Evolutionary conservation across 2,888 invertebrate genomes (phyloP).

Genomic region (Heliconius ethilla): DNA sequence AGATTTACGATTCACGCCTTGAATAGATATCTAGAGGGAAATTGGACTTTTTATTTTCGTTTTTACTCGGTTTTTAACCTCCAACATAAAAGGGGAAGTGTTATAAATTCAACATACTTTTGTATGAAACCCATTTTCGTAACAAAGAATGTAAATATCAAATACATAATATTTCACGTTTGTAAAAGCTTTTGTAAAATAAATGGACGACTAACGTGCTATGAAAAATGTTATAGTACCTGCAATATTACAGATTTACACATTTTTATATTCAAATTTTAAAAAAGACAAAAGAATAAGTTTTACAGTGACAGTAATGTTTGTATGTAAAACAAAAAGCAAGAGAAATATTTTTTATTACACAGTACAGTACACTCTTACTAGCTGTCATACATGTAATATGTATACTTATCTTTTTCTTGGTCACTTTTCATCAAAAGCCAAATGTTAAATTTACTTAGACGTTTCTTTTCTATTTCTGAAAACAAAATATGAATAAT

Average conservation of each 20-base stretch:
- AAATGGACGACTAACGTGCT: neutral
- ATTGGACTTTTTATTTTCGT: slow-evolving; percentile 27
- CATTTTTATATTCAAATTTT: neutral
- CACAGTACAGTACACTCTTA: too few relatives aligned
- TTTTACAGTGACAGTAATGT: neutral
- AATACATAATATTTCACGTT: slow-evolving; percentile 24
- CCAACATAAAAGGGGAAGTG: slow-evolving; percentile 28
- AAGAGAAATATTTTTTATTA: too few relatives aligned
- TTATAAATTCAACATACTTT: slow-evolving; percentile 27
- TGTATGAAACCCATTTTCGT: slow-evolving; percentile 19
- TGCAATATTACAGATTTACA: neutral
- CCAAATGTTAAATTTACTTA: too few relatives aligned
- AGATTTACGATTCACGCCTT: slow-evolving; percentile 35
- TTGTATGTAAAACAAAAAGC: neutral
- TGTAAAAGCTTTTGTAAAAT: slow-evolving; percentile 18
- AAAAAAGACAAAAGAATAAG: neutral
- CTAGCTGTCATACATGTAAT: too few relatives aligned
- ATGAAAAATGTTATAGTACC: slow-evolving; percentile 11
- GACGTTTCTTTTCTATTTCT: slow-evolving; percentile 1
- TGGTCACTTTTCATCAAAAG: too few relatives aligned
- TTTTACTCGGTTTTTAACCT: slow-evolving; percentile 25
- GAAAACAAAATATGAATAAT: slow-evolving; percentile 10
- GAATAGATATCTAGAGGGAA: slow-evolving; percentile 29
- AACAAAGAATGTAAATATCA: slow-evolving; percentile 20
- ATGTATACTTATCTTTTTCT: too few relatives aligned